These are phyloP conservation scores for Rostratula benghalensis DNA, from an alignment of 2,113 vertebrate genomes.

Conservation along the genomic window DNA sequence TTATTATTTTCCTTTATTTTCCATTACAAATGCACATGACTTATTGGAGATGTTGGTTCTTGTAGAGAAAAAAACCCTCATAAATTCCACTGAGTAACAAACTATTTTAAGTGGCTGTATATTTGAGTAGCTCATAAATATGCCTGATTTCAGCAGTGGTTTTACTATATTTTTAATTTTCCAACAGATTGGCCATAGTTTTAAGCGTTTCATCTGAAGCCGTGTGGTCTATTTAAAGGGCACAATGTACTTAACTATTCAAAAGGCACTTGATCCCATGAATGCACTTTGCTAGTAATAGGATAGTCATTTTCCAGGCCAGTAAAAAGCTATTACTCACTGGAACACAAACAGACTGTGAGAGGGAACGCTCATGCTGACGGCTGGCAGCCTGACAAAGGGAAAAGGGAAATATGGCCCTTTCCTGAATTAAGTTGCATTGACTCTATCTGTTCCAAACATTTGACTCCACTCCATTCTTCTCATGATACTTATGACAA, in stretches of 20 bases:
- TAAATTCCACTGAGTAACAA: constrained; percentile 29
- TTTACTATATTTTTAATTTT: constrained; percentile 54
- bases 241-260: constrained; percentile 30
- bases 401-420: constrained; percentile 12
- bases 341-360: constrained; percentile 46
- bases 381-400: constrained; percentile 4
- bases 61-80: not conserved
- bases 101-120: constrained; percentile 2
- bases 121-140: constrained; percentile 32
- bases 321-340: constrained; percentile 50
- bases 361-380: not conserved
- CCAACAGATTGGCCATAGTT: not conserved
- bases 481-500: constrained; percentile 61
- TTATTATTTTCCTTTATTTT: not conserved
- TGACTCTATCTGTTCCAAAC: constrained; percentile 43
- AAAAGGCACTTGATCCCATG: constrained; percentile 38
- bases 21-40: not conserved
- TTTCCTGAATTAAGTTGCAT: constrained; percentile 4
- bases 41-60: not conserved
- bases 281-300: constrained; percentile 25
- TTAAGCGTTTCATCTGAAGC: not conserved
- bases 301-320: constrained; percentile 54
- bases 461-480: constrained; percentile 39
- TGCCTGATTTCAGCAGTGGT: not conserved
- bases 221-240: not conserved